Conservation (phyloP, 1,140 invertebrate species). For the Pantala flavescens region DNA sequence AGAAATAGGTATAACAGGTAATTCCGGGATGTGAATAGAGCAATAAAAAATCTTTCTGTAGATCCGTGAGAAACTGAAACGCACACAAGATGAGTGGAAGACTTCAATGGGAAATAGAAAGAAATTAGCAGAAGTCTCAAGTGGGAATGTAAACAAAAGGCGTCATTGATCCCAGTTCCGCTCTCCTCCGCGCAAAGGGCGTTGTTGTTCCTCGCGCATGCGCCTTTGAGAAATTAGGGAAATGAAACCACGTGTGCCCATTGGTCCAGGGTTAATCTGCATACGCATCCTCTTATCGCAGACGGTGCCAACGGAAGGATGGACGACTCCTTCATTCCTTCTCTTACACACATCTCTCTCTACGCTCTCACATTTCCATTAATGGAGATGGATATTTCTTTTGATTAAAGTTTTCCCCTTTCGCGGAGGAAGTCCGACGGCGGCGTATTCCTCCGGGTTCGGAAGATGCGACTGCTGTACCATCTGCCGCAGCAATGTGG, state of each 20-base stretch:
- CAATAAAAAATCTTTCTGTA: too few species aligned
- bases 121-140: background rate
- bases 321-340: background rate
- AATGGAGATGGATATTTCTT: too few species aligned
- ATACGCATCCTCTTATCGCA: background rate
- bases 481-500: background rate
- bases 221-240: background rate
- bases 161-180: constrained; percentile 7
- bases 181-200: background rate
- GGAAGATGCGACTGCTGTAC: background rate
- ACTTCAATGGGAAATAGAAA: background rate
- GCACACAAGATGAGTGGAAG: background rate
- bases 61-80: too few species aligned
- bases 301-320: background rate
- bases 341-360: too few species aligned
- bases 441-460: background rate
- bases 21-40: too few species aligned
- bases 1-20: too few species aligned
- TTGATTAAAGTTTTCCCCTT: too few species aligned
- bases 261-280: background rate
- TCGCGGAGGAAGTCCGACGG: background rate
- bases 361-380: too few species aligned
- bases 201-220: background rate
- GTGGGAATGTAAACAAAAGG: background rate
- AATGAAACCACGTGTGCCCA: constrained; percentile 3